Evolutionary conservation across 2,797 vertebrate genomes (phyloP), one percentile per base, ranked within the genome.

Genomic region (Amniataba percoides): DNA sequence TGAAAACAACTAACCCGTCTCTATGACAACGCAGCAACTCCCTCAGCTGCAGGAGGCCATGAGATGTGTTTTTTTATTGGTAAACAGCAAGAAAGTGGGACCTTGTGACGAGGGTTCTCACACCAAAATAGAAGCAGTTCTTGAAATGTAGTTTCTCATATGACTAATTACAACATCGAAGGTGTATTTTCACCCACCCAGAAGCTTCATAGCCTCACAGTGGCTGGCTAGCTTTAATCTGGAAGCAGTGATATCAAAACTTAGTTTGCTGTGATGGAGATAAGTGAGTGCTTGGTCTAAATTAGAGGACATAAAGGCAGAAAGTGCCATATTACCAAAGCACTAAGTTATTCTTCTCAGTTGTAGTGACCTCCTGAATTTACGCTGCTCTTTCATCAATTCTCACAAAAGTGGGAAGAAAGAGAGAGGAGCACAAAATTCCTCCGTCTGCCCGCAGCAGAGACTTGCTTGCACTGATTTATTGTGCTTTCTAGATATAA

Each of bases 381-480:
- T 36, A 34, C 11, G 12, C 56, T 62, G 10, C n/a, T 42, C 39
- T 70, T 40, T 51, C 42, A 46, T 49, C 34, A 40, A 0, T 59
- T 61, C 39, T n/a, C 1, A 36, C 14, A 61, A 48, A 23, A 51
- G 21, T 39, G 39, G 42, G 21, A 55, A 11, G 8, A n/a, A 56
- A 59, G 15, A 53, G 19, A 56, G 34, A 67, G 27, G 8, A n/a
- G 39, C 14, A 16, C n/a, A 14, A 4, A 43, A 16, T 34, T 19
- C 10, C 31, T 63, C 69, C 36, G 53, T 69, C 74, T 45, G 57
- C 53, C 66, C n/a, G 51, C 59, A 40, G 65, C 58, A 61, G 16
- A 67, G 43, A 46, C 70, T 59, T 39, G 11, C 25, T 6, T 15
- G 27, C 59, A 36, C 60, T 83, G 72, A 82, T 83, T 82, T 80